phyloP scores from a whole-genome alignment of 2,888 invertebrate genomes.

The Lepidonotus clava region DNA sequence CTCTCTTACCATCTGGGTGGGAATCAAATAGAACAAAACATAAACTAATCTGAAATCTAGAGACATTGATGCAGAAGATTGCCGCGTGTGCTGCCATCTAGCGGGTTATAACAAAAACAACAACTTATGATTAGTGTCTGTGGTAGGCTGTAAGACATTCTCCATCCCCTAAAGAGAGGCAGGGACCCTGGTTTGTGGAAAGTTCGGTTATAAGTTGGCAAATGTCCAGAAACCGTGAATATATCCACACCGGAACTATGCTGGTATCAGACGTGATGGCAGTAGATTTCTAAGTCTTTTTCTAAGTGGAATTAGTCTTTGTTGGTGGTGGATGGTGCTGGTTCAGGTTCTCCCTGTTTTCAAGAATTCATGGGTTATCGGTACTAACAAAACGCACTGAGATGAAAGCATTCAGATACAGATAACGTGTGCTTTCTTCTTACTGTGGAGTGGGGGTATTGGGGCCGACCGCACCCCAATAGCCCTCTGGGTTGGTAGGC shows the following conservation, averaged over 20 bases:
- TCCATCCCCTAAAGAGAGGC: conserved; percentile 29
- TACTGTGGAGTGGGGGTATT: neutral
- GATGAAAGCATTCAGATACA: neutral
- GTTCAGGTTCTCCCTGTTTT: too few species aligned
- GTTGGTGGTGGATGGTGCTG: too few species aligned
- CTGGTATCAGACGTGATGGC: neutral
- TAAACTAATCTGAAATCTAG: neutral
- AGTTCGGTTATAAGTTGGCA: neutral
- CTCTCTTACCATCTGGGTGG: conserved; percentile 24
- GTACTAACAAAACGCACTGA: too few species aligned
- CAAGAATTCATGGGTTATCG: too few species aligned
- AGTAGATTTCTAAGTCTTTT: neutral
- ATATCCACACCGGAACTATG: neutral
- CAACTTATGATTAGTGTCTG: neutral
- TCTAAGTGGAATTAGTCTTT: neutral
- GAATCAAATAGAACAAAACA: neutral
- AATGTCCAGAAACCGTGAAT: neutral
- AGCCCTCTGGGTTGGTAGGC: neutral
- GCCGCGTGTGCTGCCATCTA: neutral
- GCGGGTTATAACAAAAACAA: neutral
- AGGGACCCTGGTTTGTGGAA: neutral
- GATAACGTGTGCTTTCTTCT: neutral
- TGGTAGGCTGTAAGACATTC: conserved; percentile 43
- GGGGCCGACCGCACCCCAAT: conserved; percentile 21
- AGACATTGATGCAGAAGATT: neutral